phyloP scores from a whole-genome alignment of 2,797 vertebrate genomes.

The Eleutherodactylus coqui region DNA sequence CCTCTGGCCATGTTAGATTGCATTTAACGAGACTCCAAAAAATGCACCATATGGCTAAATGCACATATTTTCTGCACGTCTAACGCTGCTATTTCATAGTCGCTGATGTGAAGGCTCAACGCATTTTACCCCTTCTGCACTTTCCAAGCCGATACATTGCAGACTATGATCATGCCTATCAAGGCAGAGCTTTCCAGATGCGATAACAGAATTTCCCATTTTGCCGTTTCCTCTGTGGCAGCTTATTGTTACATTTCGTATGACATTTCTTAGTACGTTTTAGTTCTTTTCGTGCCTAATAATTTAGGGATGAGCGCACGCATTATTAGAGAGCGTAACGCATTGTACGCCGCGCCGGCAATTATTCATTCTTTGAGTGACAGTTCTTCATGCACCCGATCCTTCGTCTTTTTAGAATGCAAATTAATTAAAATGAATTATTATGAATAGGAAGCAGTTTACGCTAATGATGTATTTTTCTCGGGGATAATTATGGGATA shows the following conservation, averaged over 20 bases:
- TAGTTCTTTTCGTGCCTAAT: slow-evolving; percentile 62
- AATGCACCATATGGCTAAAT: neutral
- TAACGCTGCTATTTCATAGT: neutral
- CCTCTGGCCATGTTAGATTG: neutral
- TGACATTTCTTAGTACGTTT: slow-evolving; percentile 55
- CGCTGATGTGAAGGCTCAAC: neutral
- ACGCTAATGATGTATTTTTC: slow-evolving; percentile 12
- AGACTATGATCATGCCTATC: slow-evolving; percentile 17
- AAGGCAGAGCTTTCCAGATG: slow-evolving; percentile 35
- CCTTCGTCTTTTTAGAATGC: slow-evolving; percentile 42
- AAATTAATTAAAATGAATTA: slow-evolving; percentile 59
- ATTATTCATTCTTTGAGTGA: slow-evolving; percentile 53
- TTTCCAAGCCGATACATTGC: slow-evolving; percentile 19
- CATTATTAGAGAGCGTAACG: slow-evolving; percentile 64
- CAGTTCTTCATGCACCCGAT: slow-evolving; percentile 57
- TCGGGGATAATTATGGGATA: slow-evolving; percentile 14
- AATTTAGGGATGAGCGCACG: slow-evolving; percentile 61
- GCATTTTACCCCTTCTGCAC: neutral
- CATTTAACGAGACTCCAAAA: neutral
- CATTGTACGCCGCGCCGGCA: slow-evolving; percentile 40
- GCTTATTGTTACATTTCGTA: slow-evolving; percentile 59
- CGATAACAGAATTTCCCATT: slow-evolving; percentile 56
- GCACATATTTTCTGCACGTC: neutral
- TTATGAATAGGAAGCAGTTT: slow-evolving; percentile 30
- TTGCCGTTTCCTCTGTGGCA: slow-evolving; percentile 46